Evolutionary conservation across 2,888 invertebrate genomes (phyloP).

Genomic region (Nomada lathburiana): DNA sequence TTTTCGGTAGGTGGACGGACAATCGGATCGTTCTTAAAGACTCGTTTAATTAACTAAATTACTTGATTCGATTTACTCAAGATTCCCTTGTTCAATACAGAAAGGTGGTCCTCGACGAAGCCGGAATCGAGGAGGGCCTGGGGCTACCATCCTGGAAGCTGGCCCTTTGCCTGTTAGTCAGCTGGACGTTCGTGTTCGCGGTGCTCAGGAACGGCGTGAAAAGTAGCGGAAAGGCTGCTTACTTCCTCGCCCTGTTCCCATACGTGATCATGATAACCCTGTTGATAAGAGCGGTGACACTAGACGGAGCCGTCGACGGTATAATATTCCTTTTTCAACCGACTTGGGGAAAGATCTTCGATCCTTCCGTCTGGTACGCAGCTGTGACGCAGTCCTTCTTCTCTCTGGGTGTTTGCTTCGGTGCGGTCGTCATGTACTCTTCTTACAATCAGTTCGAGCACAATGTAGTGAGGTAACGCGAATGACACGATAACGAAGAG

Average conservation of each 20-base stretch:
- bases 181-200: conserved; percentile 86
- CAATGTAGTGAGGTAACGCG: conserved; percentile 85
- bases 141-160: conserved; percentile 86
- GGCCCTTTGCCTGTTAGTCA: conserved; percentile 84
- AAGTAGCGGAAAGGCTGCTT: conserved; percentile 88
- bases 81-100: conserved; percentile 76
- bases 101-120: conserved; percentile 84
- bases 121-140: conserved; percentile 85
- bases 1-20: conserved; percentile 65
- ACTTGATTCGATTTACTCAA: neutral
- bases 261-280: conserved; percentile 87
- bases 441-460: conserved; percentile 87
- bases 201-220: conserved; percentile 86
- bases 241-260: conserved; percentile 90
- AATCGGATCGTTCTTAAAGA: too few relatives aligned
- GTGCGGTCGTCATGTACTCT: conserved; percentile 87
- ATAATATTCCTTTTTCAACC: conserved; percentile 88
- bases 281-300: conserved; percentile 87
- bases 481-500: too few relatives aligned
- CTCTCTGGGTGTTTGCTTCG: conserved; percentile 87
- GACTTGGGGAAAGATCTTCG: conserved; percentile 87
- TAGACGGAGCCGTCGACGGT: conserved; percentile 87
- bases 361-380: conserved; percentile 88
- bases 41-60: neutral
- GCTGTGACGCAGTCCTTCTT: conserved; percentile 88